These are phyloP conservation scores for Meandrusa payeni DNA, from an alignment of 2,888 invertebrate species.

Conservation along the genomic window DNA sequence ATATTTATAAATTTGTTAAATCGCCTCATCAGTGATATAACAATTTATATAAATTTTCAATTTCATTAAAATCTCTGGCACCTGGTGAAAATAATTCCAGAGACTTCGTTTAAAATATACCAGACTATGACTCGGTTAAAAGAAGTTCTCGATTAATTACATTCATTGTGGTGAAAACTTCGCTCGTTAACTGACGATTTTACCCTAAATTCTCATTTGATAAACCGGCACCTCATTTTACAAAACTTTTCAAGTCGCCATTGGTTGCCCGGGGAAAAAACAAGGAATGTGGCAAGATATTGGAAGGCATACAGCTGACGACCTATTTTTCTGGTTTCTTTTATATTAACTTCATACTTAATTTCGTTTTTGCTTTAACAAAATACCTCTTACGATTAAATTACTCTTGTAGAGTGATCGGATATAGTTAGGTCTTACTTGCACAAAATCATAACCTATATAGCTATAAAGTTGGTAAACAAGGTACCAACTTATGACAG, in stretches of 20 bases:
- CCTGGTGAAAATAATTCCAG: not conserved
- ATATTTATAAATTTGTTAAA: too few relatives aligned
- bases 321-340: not conserved
- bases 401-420: too few relatives aligned
- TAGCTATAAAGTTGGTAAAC: too few relatives aligned
- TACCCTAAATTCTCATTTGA: conserved; percentile 68
- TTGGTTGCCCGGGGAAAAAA: conserved; percentile 39
- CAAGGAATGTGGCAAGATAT: conserved; percentile 60
- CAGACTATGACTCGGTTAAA: conserved; percentile 46
- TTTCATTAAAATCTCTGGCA: not conserved
- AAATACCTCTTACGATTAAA: too few relatives aligned
- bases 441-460: too few relatives aligned
- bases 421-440: too few relatives aligned
- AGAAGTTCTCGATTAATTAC: conserved; percentile 67
- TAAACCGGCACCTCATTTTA: conserved; percentile 66
- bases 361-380: too few relatives aligned
- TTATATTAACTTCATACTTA: not conserved
- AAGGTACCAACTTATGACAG: too few relatives aligned
- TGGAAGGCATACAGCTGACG: not conserved
- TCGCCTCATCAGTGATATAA: too few relatives aligned
- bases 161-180: conserved; percentile 74
- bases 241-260: conserved; percentile 42
- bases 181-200: conserved; percentile 66
- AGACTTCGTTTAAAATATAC: not conserved
- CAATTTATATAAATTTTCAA: too few relatives aligned